Conservation (phyloP, 2,113 vertebrate genomes). For the Rhinoderma darwinii region DNA sequence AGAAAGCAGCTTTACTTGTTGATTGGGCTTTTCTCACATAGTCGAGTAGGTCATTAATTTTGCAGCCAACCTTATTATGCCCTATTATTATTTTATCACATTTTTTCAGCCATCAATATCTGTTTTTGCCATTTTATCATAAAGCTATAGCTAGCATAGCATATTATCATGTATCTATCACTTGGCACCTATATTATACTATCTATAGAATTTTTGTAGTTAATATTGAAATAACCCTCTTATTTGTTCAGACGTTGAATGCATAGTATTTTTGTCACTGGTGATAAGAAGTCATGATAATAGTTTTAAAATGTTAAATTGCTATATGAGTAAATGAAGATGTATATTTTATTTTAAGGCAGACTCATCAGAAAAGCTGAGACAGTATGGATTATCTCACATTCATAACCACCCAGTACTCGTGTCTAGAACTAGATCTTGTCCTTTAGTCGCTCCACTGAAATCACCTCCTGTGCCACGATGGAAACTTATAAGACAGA, state of each 20-base stretch:
- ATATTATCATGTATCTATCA: not conserved
- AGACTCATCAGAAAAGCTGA: conserved; percentile 81
- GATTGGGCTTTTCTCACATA: not conserved
- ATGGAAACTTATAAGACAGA: conserved; percentile 86
- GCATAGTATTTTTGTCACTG: not conserved
- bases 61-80: not conserved
- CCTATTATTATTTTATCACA: not conserved
- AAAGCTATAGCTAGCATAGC: not conserved
- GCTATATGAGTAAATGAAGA: not conserved
- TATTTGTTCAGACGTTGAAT: not conserved
- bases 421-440: conserved; percentile 80
- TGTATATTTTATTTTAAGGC: conserved; percentile 68
- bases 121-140: not conserved
- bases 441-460: conserved; percentile 74
- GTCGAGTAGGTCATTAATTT: not conserved
- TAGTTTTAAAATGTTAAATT: no score
- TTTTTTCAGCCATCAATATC: not conserved
- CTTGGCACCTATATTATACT: not conserved
- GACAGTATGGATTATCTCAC: conserved; percentile 82
- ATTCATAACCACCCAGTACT: conserved; percentile 82
- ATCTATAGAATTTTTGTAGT: not conserved
- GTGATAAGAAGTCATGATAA: no score
- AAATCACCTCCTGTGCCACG: conserved; percentile 70
- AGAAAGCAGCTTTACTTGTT: not conserved
- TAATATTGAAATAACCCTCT: not conserved